Evolutionary conservation across 92 coral and sea anemone species (phyloP).

Genomic region (Paragorgia papillata): DNA sequence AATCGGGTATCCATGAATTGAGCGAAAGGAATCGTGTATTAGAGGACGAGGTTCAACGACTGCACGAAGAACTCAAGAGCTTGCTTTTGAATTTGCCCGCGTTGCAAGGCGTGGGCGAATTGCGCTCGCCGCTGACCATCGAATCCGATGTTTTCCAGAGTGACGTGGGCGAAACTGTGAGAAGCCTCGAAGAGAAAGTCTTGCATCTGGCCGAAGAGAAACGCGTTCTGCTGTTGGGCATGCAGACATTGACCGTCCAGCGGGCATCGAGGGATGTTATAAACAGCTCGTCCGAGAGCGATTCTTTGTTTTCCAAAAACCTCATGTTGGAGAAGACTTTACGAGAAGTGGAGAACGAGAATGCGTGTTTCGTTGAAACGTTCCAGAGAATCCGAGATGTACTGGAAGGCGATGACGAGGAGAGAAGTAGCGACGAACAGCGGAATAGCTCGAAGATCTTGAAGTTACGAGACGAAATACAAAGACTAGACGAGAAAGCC

Average conservation of each 20-base stretch:
- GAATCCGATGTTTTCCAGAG: not conserved
- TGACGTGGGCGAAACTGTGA: slow-evolving; percentile 6
- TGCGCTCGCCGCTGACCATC: not conserved
- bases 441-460: slow-evolving; percentile 18
- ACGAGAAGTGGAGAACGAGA: slow-evolving; percentile 31
- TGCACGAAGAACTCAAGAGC: slow-evolving; percentile 35
- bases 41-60: slow-evolving; percentile 39
- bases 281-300: not conserved
- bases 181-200: slow-evolving; percentile 28
- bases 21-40: slow-evolving; percentile 12
- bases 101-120: not conserved
- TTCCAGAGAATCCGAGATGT: slow-evolving; percentile 33
- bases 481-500: slow-evolving; percentile 4
- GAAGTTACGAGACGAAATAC: slow-evolving; percentile 72
- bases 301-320: not conserved
- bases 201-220: slow-evolving; percentile 21
- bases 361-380: slow-evolving; percentile 9
- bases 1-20: not conserved
- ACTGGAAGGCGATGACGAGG: slow-evolving; percentile 8
- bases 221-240: slow-evolving; percentile 18
- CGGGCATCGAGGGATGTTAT: not conserved
- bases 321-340: slow-evolving; percentile 12
- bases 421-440: not conserved
- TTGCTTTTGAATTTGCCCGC: slow-evolving; percentile 32
- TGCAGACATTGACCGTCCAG: slow-evolving; percentile 12